phyloP scores from a whole-genome alignment of 2,113 vertebrate genomes.

The Syngnathus floridae region DNA sequence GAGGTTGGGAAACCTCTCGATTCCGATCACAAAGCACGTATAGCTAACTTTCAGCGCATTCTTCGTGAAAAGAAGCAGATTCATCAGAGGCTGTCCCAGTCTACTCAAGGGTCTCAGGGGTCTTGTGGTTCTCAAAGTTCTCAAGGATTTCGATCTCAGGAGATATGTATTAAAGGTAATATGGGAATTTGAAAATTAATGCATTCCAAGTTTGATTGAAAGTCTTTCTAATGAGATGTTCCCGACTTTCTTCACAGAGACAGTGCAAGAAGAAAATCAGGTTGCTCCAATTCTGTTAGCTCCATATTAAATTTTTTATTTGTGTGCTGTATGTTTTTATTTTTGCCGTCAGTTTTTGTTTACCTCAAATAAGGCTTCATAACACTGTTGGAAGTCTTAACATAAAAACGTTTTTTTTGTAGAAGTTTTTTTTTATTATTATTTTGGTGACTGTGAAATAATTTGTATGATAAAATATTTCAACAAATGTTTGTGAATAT shows the following conservation, averaged over 20 bases:
- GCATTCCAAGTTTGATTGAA: background rate
- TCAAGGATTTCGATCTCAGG: conserved; percentile 71
- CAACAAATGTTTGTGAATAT: background rate
- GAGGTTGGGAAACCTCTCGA: conserved; percentile 48
- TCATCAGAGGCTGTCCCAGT: conserved; percentile 77
- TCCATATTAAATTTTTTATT: conserved; percentile 7
- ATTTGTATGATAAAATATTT: background rate
- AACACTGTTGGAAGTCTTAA: background rate
- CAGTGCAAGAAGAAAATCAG: conserved; percentile 82
- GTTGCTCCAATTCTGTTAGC: conserved; percentile 64
- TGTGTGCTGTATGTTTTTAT: background rate
- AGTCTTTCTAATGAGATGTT: conserved; percentile 26
- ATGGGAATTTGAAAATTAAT: background rate
- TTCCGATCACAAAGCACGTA: conserved; percentile 83
- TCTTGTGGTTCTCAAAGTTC: conserved; percentile 76
- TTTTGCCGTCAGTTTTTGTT: background rate
- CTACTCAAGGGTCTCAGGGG: conserved; percentile 74
- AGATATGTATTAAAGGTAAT: conserved; percentile 83
- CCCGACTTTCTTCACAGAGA: conserved; percentile 75
- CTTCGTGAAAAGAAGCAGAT: conserved; percentile 84
- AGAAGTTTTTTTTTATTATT: background rate
- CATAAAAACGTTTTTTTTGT: background rate
- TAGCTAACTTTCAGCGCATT: conserved; percentile 88
- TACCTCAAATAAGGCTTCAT: background rate
- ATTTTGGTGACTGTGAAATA: background rate